Evolutionary conservation across 2,797 vertebrate genomes (phyloP).

Genomic region (Hoplostethus atlanticus): DNA sequence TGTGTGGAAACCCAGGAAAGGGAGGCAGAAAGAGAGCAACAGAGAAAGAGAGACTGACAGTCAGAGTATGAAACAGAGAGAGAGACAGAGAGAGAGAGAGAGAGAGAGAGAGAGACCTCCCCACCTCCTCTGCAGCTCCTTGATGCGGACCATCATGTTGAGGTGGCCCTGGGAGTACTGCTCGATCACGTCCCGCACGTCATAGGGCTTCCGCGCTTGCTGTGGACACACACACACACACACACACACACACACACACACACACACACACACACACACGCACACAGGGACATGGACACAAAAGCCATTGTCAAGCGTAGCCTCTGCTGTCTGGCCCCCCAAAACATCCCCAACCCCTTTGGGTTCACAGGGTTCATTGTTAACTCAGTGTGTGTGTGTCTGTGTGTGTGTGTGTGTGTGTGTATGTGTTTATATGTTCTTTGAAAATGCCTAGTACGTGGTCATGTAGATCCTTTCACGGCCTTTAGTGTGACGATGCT

Average conservation of each 20-base stretch:
- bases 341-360: slow-evolving; percentile 75
- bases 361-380: slow-evolving; percentile 79
- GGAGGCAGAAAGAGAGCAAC: neutral
- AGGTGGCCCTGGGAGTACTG: slow-evolving; percentile 98
- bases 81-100: neutral
- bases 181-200: slow-evolving; percentile 97
- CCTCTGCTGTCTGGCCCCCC: slow-evolving; percentile 65
- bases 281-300: slow-evolving; percentile 67
- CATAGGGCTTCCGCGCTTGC: slow-evolving; percentile 98
- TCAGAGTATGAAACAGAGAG: slow-evolving; percentile 17
- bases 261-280: slow-evolving; percentile 37
- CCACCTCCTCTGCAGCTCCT: slow-evolving; percentile 97
- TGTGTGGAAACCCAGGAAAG: neutral
- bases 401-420: slow-evolving; percentile 25
- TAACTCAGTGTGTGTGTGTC: slow-evolving; percentile 46
- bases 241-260: slow-evolving; percentile 28
- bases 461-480: slow-evolving; percentile 72
- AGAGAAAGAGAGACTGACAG: neutral
- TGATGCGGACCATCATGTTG: slow-evolving; percentile 98
- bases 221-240: slow-evolving; percentile 68
- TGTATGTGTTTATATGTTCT: slow-evolving; percentile 10
- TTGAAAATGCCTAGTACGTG: slow-evolving; percentile 55
- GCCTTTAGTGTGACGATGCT: slow-evolving; percentile 68
- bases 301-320: slow-evolving; percentile 77
- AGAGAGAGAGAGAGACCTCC: neutral